Conservation (phyloP, 1,140 invertebrate species). For the Ceratina australensis region DNA sequence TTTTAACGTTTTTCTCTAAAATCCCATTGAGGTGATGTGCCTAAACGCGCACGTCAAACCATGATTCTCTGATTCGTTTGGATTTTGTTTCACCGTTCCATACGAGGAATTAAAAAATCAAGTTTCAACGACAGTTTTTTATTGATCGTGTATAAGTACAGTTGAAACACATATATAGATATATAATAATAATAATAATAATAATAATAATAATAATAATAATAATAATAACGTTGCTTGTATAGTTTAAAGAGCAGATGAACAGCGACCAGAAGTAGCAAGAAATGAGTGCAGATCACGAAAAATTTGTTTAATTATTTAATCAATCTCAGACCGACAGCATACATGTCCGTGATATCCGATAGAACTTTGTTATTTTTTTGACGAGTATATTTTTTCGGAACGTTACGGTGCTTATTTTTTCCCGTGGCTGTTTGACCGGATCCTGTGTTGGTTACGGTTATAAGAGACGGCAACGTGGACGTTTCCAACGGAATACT, state of each 20-base stretch:
- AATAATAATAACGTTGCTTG: neutral
- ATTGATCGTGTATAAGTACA: constrained; percentile 53
- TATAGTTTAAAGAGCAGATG: constrained; percentile 50
- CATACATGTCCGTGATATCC: constrained; percentile 71
- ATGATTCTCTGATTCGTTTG: constrained; percentile 3
- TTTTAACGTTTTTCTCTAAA: constrained; percentile 2
- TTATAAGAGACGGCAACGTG: constrained; percentile 43
- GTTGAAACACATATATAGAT: constrained; percentile 8
- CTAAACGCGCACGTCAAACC: neutral
- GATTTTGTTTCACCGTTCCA: constrained; percentile 22
- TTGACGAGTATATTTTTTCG: constrained; percentile 49
- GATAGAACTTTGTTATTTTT: constrained; percentile 62
- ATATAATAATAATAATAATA: too few species aligned
- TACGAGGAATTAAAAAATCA: neutral
- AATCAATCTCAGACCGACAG: constrained; percentile 66
- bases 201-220: too few species aligned
- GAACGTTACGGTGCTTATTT: constrained; percentile 40
- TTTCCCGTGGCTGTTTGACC: constrained; percentile 13
- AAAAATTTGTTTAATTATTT: constrained; percentile 41
- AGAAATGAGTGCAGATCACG: constrained; percentile 35
- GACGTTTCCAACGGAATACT: constrained; percentile 39
- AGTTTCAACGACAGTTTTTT: constrained; percentile 29
- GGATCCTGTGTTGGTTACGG: neutral
- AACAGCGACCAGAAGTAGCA: constrained; percentile 47
- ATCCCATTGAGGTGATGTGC: constrained; percentile 18